Percentiles rank a stretch among this genome's conserved stretches.
Conservation (phyloP, 2,113 vertebrate genomes). For the Martes martes region DNA sequence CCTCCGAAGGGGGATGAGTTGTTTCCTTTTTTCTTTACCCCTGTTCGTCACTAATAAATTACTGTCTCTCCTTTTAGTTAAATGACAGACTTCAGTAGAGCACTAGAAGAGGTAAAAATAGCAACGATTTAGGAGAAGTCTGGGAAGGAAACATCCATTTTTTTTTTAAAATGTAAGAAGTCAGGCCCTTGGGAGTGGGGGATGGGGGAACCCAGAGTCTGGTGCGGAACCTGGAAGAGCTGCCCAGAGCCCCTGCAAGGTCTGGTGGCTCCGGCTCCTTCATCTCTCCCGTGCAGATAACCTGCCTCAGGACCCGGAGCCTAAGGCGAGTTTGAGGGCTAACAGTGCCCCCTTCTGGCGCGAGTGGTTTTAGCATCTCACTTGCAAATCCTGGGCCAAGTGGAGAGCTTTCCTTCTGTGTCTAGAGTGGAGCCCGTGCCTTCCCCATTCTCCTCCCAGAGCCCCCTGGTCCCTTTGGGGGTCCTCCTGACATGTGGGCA, state of each 20-base stretch:
- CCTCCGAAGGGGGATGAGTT: neutral
- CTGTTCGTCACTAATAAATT: neutral
- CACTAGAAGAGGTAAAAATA: neutral
- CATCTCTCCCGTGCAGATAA: neutral
- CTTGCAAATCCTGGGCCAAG: neutral
- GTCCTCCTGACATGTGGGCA: neutral
- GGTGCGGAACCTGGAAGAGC: neutral
- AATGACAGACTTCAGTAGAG: neutral
- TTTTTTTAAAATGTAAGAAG: neutral
- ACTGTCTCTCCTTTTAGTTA: neutral
- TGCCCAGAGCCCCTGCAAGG: fast-evolving
- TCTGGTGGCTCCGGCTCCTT: neutral
- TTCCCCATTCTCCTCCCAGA: too few species aligned
- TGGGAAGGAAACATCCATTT: neutral
- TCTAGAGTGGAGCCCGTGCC: neutral
- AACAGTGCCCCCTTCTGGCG: slow-evolving; percentile 50
- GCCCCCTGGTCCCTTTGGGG: neutral
- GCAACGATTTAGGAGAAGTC: neutral
- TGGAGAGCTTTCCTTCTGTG: neutral
- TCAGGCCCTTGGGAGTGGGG: neutral
- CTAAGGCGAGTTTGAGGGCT: neutral
- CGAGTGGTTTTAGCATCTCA: neutral
- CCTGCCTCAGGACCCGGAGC: neutral
- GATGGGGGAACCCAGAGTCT: neutral
- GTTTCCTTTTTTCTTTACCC: neutral